Conservation (phyloP, 1,140 invertebrate species). For the Metopolophium dirhodum region DNA sequence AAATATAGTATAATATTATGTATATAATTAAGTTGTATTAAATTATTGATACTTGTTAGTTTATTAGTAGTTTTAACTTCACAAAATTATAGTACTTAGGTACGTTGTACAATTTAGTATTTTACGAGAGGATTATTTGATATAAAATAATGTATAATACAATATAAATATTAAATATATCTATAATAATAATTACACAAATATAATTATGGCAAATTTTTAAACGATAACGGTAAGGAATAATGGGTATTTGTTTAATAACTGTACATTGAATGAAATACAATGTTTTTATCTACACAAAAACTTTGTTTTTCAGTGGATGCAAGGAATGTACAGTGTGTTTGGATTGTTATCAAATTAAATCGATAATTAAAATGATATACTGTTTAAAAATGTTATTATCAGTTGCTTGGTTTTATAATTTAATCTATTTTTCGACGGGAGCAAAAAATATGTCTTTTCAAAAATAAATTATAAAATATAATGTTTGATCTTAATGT, state of each 20-base stretch:
- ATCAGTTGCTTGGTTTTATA: neutral
- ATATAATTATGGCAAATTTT: neutral
- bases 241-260: neutral
- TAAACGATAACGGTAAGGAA: neutral
- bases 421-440: neutral
- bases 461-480: neutral
- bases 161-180: neutral
- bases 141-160: neutral
- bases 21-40: neutral
- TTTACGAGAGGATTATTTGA: neutral
- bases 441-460: neutral
- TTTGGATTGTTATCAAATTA: neutral
- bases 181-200: neutral
- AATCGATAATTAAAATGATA: neutral
- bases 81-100: neutral
- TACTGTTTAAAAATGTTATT: neutral
- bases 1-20: neutral
- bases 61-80: neutral
- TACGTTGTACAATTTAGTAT: neutral
- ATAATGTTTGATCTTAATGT: neutral
- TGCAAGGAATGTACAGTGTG: neutral
- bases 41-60: neutral
- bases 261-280: neutral
- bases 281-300: neutral
- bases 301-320: neutral